A percentile compares a stretch with the other conserved stretches of the same genome.
These are phyloP conservation scores for Campylomormyrus tamandua DNA, from an alignment of 2,113 vertebrate species.

Conservation along the genomic window DNA sequence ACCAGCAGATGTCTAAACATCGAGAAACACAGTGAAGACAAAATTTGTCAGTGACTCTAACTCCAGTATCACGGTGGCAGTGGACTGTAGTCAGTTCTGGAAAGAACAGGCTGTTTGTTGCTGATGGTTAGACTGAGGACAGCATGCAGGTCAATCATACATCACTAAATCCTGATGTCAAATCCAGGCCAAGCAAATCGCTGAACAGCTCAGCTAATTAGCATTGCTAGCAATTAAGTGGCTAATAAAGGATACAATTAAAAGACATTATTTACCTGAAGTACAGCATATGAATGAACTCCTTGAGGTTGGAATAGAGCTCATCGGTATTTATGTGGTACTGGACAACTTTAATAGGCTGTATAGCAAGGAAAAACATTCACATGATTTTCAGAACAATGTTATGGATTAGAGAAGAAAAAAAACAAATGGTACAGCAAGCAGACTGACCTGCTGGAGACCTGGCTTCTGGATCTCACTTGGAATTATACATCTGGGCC, in stretches of 20 bases:
- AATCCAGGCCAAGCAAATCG: background rate
- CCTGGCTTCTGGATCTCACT: slow-evolving; percentile 86
- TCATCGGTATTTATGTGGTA: slow-evolving; percentile 97
- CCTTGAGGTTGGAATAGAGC: slow-evolving; percentile 89
- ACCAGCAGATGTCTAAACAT: slow-evolving; percentile 81
- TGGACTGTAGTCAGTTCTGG: background rate
- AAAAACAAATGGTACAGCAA: background rate
- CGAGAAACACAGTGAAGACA: background rate
- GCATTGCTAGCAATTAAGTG: background rate
- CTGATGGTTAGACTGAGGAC: background rate
- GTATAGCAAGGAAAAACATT: slow-evolving; percentile 38
- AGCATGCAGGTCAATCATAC: background rate
- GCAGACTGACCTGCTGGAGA: slow-evolving; percentile 64
- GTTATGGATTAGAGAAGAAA: background rate
- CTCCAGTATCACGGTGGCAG: background rate
- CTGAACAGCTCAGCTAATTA: background rate
- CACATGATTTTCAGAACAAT: background rate
- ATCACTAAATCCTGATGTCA: background rate
- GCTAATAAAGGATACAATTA: background rate
- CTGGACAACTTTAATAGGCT: slow-evolving; percentile 88
- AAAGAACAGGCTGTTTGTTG: background rate
- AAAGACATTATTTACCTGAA: slow-evolving; percentile 72
- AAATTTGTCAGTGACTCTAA: background rate
- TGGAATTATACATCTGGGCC: slow-evolving; percentile 93
- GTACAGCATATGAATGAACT: slow-evolving; percentile 94